phyloP scores from a whole-genome alignment of 2,888 invertebrate genomes.

The Venusia cambrica region DNA sequence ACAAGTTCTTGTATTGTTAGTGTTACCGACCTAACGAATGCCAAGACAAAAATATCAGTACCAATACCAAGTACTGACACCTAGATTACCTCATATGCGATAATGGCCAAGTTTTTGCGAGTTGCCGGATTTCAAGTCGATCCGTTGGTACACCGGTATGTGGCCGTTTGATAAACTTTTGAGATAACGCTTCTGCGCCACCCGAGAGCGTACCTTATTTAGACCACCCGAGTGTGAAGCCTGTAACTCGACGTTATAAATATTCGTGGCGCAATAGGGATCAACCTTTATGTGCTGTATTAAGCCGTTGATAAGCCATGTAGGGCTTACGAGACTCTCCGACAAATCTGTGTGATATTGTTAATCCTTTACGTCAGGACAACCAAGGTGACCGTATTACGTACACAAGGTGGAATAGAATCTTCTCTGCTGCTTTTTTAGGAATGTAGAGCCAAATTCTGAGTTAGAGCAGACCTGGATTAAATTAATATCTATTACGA shows the following conservation, averaged over 20 bases:
- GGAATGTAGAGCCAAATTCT: slow-evolving; percentile 2
- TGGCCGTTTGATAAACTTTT: slow-evolving; percentile 61
- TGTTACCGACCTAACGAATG: slow-evolving; percentile 39
- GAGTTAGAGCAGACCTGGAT: slow-evolving; percentile 2
- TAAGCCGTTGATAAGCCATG: slow-evolving; percentile 60
- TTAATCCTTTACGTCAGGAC: slow-evolving; percentile 40
- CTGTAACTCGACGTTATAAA: slow-evolving; percentile 60
- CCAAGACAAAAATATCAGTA: slow-evolving; percentile 49
- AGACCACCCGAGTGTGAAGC: slow-evolving; percentile 64
- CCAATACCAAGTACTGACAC: slow-evolving; percentile 29
- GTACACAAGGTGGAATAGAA: too few relatives aligned
- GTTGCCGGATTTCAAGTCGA: slow-evolving; percentile 36
- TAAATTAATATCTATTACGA: slow-evolving; percentile 13
- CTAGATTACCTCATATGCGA: too few relatives aligned
- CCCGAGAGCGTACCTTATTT: slow-evolving; percentile 35
- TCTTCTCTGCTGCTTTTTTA: too few relatives aligned
- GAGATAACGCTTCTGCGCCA: slow-evolving; percentile 47
- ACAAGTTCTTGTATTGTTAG: slow-evolving; percentile 37
- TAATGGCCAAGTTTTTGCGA: slow-evolving; percentile 37
- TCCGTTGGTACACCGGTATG: slow-evolving; percentile 47
- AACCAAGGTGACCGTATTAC: slow-evolving; percentile 25
- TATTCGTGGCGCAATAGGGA: slow-evolving; percentile 65
- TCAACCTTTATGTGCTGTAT: slow-evolving; percentile 49
- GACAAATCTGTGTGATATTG: slow-evolving; percentile 45
- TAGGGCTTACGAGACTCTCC: slow-evolving; percentile 39